Percentiles rank a stretch among this genome's conserved stretches.
phyloP scores from a whole-genome alignment of 1,140 invertebrate genomes.

The Euwallacea similis region DNA sequence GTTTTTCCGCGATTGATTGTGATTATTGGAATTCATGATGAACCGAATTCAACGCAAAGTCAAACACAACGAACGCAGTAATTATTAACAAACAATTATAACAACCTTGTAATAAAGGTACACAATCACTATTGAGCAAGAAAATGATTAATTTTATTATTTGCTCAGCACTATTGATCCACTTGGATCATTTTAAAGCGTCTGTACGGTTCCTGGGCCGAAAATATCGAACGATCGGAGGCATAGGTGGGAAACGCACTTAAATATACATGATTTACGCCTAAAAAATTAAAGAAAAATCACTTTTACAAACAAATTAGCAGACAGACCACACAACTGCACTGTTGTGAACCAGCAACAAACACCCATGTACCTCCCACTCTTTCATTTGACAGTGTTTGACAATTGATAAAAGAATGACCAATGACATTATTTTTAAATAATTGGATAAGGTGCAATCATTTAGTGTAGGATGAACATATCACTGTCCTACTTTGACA shows the following conservation, averaged over 20 bases:
- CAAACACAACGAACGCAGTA: conserved; percentile 29
- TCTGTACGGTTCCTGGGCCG: background rate
- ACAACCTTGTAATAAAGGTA: conserved; percentile 48
- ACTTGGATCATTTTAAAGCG: conserved; percentile 16
- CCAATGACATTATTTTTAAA: too few relatives aligned
- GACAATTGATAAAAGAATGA: background rate
- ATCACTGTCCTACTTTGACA: too few relatives aligned
- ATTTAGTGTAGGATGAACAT: too few relatives aligned
- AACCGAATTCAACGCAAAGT: conserved; percentile 23
- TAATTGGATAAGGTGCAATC: too few relatives aligned
- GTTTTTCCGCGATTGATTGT: conserved; percentile 52
- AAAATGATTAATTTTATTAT: conserved; percentile 42
- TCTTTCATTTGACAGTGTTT: background rate
- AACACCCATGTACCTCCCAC: conserved; percentile 32
- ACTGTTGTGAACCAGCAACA: conserved; percentile 46
- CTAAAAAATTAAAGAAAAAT: conserved; percentile 27
- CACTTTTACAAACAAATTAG: conserved; percentile 38
- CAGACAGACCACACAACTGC: conserved; percentile 25
- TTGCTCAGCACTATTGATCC: conserved; percentile 40
- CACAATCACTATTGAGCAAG: conserved; percentile 50
- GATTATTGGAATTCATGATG: conserved; percentile 52
- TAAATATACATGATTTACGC: conserved; percentile 19
- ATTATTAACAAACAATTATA: conserved; percentile 34
- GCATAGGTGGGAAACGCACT: conserved; percentile 4
- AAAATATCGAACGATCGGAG: conserved; percentile 4